A percentile compares a stretch with the other conserved stretches of the same genome.
Evolutionary conservation across 2,888 invertebrate species (phyloP).

Genomic region (Ryuthela nishihirai): DNA sequence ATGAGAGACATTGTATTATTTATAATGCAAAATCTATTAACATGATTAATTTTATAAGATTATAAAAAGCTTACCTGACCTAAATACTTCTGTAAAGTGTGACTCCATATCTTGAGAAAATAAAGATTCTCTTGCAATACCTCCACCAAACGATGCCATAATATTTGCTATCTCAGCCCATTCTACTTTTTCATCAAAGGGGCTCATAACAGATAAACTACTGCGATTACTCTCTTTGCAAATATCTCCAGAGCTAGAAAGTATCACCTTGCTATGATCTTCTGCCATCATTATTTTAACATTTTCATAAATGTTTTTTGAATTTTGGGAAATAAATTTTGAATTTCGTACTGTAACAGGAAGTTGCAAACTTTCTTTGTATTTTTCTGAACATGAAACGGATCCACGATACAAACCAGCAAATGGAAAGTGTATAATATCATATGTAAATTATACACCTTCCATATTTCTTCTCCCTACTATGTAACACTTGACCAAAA

Average conservation of each 20-base stretch:
- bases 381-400: too few relatives aligned
- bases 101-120: constrained; percentile 49
- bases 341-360: too few relatives aligned
- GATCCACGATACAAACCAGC: too few relatives aligned
- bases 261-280: constrained; percentile 19
- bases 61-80: constrained; percentile 9
- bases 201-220: constrained; percentile 58
- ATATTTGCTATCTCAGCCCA: constrained; percentile 96
- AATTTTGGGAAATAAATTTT: too few relatives aligned
- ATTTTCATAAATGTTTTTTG: constrained; percentile 33
- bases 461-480: too few relatives aligned
- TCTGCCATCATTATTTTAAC: constrained; percentile 33
- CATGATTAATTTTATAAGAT: too few relatives aligned
- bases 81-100: constrained; percentile 45
- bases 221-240: constrained; percentile 9
- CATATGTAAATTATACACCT: too few relatives aligned
- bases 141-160: constrained; percentile 83
- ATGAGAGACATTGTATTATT: too few relatives aligned
- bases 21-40: too few relatives aligned
- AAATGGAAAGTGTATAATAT: too few relatives aligned
- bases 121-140: constrained; percentile 49
- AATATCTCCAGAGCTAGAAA: constrained; percentile 16
- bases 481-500: too few relatives aligned
- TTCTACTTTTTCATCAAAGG: constrained; percentile 91
- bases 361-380: too few relatives aligned